phyloP scores from a whole-genome alignment of 2,888 invertebrate species.

The Cephonodes hylas region DNA sequence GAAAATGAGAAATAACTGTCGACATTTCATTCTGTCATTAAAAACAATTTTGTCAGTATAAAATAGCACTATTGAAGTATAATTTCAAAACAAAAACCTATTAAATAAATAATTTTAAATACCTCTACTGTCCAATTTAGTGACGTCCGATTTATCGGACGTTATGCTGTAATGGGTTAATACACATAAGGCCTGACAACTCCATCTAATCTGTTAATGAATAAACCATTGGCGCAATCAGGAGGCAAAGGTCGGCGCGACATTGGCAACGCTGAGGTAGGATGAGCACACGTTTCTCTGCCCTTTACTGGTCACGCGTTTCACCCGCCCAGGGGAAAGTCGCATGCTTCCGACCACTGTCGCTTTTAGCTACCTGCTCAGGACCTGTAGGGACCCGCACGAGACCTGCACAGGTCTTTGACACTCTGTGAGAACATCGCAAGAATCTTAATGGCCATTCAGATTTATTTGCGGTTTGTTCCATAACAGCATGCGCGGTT shows the following conservation, averaged over 20 bases:
- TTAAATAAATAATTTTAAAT: too few species aligned
- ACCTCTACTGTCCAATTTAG: too few species aligned
- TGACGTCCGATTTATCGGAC: too few species aligned
- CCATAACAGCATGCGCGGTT: not conserved
- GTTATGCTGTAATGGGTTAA: too few species aligned
- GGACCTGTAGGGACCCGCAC: not conserved
- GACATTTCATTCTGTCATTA: too few species aligned
- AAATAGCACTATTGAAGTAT: too few species aligned
- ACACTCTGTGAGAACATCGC: not conserved
- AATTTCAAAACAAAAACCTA: too few species aligned
- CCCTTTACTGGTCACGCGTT: slow-evolving; percentile 52
- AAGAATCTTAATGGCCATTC: not conserved
- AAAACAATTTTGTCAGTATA: too few species aligned
- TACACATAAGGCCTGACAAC: not conserved
- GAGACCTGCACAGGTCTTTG: slow-evolving; percentile 41
- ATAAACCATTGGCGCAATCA: slow-evolving; percentile 13
- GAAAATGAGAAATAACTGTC: too few species aligned
- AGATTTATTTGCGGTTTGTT: not conserved
- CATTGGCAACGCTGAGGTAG: slow-evolving; percentile 31
- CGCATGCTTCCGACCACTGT: slow-evolving; percentile 47
- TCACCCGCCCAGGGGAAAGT: slow-evolving; percentile 49
- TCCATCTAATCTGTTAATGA: not conserved
- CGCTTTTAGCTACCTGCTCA: slow-evolving; percentile 48
- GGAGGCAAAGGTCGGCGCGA: slow-evolving; percentile 54
- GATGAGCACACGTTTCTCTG: slow-evolving; percentile 59